phyloP scores from a whole-genome alignment of 1,140 invertebrate genomes.

The Streblospio benedicti region DNA sequence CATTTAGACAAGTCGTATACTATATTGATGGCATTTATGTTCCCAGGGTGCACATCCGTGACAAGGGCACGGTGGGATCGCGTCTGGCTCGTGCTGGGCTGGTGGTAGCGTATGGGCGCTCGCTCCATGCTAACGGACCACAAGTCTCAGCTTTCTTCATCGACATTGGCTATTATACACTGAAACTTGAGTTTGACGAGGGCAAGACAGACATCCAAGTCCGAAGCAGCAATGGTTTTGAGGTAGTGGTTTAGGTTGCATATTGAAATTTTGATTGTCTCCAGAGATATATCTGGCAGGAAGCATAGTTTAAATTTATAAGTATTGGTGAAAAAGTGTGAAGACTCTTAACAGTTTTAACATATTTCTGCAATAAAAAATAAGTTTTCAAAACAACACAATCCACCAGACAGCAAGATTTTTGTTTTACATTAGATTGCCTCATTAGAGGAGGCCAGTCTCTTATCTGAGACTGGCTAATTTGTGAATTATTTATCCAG shows the following conservation, averaged over 20 bases:
- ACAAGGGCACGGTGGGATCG: conserved; percentile 2
- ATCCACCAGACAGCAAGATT: no score
- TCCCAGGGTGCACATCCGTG: conserved; percentile 5
- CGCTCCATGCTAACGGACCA: not conserved
- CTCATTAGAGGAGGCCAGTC: no score
- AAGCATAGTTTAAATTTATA: no score
- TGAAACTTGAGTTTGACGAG: not conserved
- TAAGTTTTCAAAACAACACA: no score
- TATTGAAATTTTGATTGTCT: not conserved
- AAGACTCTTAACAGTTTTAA: no score
- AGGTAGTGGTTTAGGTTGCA: conserved; percentile 16
- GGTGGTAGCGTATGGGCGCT: not conserved
- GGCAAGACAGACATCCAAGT: conserved; percentile 18
- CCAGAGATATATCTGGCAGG: no score
- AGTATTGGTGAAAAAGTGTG: no score
- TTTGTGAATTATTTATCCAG: no score
- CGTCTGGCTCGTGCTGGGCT: not conserved
- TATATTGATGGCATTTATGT: no score
- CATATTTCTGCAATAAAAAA: no score
- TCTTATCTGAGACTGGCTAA: no score
- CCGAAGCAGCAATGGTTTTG: conserved; percentile 23
- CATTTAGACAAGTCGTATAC: not conserved
- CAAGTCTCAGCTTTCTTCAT: not conserved
- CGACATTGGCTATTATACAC: not conserved
- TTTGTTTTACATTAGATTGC: no score